Evolutionary conservation across 2,888 invertebrate genomes (phyloP), one percentile per base, ranked within the genome.

Genomic region (Polia nebulosa): DNA sequence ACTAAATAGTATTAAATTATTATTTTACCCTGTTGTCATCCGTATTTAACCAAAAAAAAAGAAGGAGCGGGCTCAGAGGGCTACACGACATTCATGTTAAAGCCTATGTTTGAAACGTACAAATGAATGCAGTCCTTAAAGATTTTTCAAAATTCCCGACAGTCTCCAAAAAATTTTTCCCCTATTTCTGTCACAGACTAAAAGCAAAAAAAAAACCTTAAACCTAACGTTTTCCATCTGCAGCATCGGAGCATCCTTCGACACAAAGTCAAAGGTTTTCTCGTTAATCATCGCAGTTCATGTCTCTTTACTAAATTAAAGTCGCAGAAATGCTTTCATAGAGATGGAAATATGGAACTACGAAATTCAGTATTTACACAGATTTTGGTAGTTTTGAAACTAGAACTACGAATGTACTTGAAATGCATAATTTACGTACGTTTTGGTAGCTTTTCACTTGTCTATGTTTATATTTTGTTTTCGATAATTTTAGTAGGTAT

Each of bases 251-350:
- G n/a, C 44, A 45, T 25, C 27, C 22, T 49, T 74, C 13, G 4
- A 3, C 11, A 49, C 13, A 27, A 34, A 72, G 56, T 78, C 79
- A 77, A 77, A 77, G 76, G 59, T 22, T 25, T 49, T 32, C 73
- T 34, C 75, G 49, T 75, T 79, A 77, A 75, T 79, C 67, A 78
- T 56, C 32, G n/a, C 27, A 53, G 63, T 53, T 63, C 47, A 45
- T 25, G 20, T 36, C 34, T 29, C 62, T 58, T 71, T 47, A 57
- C 56, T 67, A 79, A 75, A 79, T 77, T 68, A 68, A 7, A 34
- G 49, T n/a, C 34, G 20, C 41, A 34, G 63, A 51, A 68, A 78
- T 56, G 75, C 75, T 79, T 68, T 79, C 47, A 58, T 29, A 5
- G 39, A 55, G 44, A 78, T 73, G 70, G 36, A 72, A 71, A 36